Base-by-base conservation (phyloP, 1,140 invertebrate genomes). In the Drosophila mauritiana region DNA sequence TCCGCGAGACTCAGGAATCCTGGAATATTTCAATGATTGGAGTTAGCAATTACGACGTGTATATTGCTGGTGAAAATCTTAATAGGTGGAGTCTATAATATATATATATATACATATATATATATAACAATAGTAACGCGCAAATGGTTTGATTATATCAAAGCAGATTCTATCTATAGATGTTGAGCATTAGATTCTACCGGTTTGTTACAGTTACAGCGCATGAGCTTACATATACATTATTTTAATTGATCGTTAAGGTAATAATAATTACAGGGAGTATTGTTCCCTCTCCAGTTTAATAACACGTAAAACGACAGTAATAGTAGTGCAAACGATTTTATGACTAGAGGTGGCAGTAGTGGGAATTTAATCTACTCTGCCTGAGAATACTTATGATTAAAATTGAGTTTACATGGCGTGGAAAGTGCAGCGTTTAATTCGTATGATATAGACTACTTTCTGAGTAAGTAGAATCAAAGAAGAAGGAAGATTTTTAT, bases 1-100 rank as follows among this genome's bases (percentile, higher is more conserved):
- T 93, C 92, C 27, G 78, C 31, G 0, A 93, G 65, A 43, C 90
- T 91, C 0, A 91, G 74, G 49, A 91, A 91, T 25, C 90, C 85
- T 92, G 36, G 4, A 46, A 20, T 22, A 92, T 12, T 5, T 4
- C 13, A 27, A 3, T 8, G 7, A 1, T n/a, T 8, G 4, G 5
- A n/a, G 7, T 27, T 15, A 17, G 2, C 7, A 10, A 8, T 31
- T 8, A 7, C 0, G 27, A 31, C 7, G 3, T 31, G 7, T 31
- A 31, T 31, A 31, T 31, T 31, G 7, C 31, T 10, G 7, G 7
- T 31, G 8, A 31, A 3, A 7, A 31, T 8, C 2, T 31, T 10
- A 31, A 31, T 31, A 31, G 8, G 27, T 7, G 6, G 7, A 31
- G 27, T 8, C 8, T 8, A 13, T 39, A 39, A 39, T n/a, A 3